Conservation (phyloP, 2,113 vertebrate genomes). For the Otis tarda region DNA sequence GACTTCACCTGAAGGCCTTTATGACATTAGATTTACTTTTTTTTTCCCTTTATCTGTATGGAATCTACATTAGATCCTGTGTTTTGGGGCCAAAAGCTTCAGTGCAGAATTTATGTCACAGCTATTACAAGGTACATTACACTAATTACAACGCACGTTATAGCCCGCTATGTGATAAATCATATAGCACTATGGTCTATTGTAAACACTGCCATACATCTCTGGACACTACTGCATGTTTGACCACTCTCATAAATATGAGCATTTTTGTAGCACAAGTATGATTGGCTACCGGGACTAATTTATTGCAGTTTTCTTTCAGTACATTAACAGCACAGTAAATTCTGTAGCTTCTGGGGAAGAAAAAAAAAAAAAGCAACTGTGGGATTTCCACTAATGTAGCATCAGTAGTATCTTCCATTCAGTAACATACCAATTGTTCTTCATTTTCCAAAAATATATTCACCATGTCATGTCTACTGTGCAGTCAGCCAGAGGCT, state of each 20-base stretch:
- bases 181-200: not conserved
- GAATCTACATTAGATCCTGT: not conserved
- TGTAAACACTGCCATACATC: conserved; percentile 31
- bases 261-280: not conserved
- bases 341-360: not conserved
- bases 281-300: not conserved
- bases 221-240: not conserved
- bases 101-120: conserved; percentile 18
- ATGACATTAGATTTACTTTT: accelerated
- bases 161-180: not conserved
- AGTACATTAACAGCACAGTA: not conserved
- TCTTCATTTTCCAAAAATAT: not conserved
- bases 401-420: not conserved
- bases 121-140: conserved; percentile 27
- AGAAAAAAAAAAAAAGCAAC: not conserved
- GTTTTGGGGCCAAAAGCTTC: not conserved
- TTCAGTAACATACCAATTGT: not conserved
- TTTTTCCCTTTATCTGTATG: accelerated
- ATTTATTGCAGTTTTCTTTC: conserved; percentile 32
- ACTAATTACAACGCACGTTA: conserved; percentile 18
- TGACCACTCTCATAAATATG: conserved; percentile 28
- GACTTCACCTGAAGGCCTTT: not conserved
- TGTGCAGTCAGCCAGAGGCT: not conserved
- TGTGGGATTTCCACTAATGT: not conserved
- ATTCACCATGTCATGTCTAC: not conserved